Evolutionary conservation across 2,888 invertebrate species (phyloP), one percentile per base, ranked within the genome.

Genomic region (Lymantria dispar): DNA sequence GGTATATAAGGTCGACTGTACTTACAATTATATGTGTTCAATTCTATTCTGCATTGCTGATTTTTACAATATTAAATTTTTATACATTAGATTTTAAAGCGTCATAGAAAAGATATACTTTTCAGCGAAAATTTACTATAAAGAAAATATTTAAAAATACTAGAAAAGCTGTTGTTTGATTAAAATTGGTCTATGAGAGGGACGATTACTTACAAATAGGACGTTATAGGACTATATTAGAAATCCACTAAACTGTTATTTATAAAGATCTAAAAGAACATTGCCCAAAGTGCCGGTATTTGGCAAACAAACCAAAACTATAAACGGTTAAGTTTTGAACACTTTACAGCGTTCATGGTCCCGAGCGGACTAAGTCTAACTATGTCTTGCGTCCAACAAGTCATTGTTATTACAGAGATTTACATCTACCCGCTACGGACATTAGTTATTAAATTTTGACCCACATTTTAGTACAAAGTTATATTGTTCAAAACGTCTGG

Each of bases 1-100:
- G 29, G 13, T 30, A 55, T 0, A 31, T 33, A 22, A 22, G 22
- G 22, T 22, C 22, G 5, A 22, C 22, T 22, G 22, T 22, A 2
- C 22, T 22, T 33, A 33, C 33, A 33, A 39, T 55, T 66, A 52
- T 50, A 56, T 57, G 41, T 66, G 60, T 70, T 80, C 74, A 76
- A 79, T 74, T 79, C 78, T 74, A 77, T 65, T 10, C 55, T 60
- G 74, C 77, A 77, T 78, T 76, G 75, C 76, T 65, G 52, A 63
- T 56, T 61, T 63, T 58, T 60, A 55, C n/a, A 61, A 43, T 46
- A 52, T 12, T 38, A 30, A 30, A 55, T 50, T 58, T 56, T 47
- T 11, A 22, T 45, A 40, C 15, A 42, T 56, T 42, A 45, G 48
- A 56, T 54, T 56, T 41, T 56, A 56, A 69, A 74, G 65, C 70